Evolutionary conservation across 2,113 vertebrate genomes (phyloP).

Genomic region (Oryzias melastigma): DNA sequence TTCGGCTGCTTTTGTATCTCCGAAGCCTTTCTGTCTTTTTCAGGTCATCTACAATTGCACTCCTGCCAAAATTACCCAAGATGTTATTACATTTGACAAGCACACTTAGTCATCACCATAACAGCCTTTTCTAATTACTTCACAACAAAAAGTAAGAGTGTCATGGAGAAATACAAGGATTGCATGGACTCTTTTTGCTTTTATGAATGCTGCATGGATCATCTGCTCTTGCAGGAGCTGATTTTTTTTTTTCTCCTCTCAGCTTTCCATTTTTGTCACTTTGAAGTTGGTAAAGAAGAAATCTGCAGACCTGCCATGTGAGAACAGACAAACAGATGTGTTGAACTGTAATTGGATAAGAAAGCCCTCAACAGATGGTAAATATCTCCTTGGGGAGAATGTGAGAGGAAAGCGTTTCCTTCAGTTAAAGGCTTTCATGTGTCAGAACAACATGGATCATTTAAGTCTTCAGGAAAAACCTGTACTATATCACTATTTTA

Average conservation of each 20-base stretch:
- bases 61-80: conserved; percentile 1
- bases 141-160: conserved; percentile 1
- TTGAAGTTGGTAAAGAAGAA: not conserved
- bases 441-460: not conserved
- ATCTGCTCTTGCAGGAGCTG: not conserved
- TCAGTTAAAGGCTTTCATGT: conserved; percentile 14
- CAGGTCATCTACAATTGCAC: not conserved
- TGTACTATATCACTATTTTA: no score
- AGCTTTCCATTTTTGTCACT: not conserved
- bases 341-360: not conserved
- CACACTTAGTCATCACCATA: conserved; percentile 1
- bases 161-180: not conserved
- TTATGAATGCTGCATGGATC: not conserved
- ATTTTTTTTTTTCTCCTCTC: not conserved
- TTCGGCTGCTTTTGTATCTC: not conserved
- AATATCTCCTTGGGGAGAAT: conserved; percentile 7
- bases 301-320: not conserved
- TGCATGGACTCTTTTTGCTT: not conserved
- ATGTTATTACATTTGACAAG: not conserved
- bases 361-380: conserved; percentile 4
- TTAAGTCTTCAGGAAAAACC: not conserved
- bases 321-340: not conserved
- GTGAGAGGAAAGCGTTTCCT: not conserved
- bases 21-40: conserved; percentile 3
- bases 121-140: conserved; percentile 19